phyloP scores from a whole-genome alignment of 2,797 vertebrate genomes.

The Lophius americanus region DNA sequence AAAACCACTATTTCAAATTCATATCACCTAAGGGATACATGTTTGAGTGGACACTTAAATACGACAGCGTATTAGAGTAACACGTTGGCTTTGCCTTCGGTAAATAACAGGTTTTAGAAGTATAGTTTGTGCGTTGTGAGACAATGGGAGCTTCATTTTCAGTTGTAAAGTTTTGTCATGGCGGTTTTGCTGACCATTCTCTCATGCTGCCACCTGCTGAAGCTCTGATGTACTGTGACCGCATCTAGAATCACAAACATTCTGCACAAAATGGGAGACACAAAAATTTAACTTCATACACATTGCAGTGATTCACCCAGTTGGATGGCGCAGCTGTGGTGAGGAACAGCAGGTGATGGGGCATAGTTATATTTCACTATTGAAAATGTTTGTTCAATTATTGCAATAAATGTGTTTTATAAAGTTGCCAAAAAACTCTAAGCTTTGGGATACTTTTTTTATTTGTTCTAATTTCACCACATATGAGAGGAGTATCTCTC shows the following conservation, averaged over 20 bases:
- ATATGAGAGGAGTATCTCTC: no score
- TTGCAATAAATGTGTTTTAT: no score
- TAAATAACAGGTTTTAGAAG: conserved; percentile 15
- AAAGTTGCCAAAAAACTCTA: no score
- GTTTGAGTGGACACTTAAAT: neutral
- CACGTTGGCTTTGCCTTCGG: conserved; percentile 9
- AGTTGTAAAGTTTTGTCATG: conserved; percentile 31
- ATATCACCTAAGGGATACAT: neutral
- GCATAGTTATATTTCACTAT: no score
- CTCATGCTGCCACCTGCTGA: conserved; percentile 77
- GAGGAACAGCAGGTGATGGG: no score
- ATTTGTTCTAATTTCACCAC: no score
- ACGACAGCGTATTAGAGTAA: neutral
- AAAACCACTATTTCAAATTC: neutral
- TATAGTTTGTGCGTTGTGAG: conserved; percentile 15
- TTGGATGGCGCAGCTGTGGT: no score
- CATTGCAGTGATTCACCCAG: neutral
- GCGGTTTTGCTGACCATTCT: conserved; percentile 40
- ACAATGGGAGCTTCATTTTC: conserved; percentile 43
- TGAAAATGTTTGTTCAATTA: no score
- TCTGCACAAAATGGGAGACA: conserved; percentile 77
- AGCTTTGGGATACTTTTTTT: no score
- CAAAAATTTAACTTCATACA: conserved; percentile 35
- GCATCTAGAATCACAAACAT: conserved; percentile 42
- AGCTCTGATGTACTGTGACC: conserved; percentile 59